Conservation (phyloP, 2,113 vertebrate genomes). For the Gallinago paraguaiae region DNA sequence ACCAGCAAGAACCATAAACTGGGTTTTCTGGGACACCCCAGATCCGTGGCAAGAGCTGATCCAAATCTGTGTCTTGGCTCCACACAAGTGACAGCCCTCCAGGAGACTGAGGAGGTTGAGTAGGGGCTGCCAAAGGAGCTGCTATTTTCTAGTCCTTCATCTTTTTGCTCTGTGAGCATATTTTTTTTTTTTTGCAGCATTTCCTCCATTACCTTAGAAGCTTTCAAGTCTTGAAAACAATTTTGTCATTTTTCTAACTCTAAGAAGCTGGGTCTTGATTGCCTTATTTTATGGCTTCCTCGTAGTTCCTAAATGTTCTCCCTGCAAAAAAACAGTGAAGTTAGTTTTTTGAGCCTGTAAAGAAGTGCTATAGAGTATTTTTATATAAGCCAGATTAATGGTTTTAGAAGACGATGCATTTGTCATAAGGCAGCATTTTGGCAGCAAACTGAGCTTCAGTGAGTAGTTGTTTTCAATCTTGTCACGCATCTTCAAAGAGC, state of each 20-base stretch:
- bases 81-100: neutral
- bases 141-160: neutral
- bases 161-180: neutral
- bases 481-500: neutral
- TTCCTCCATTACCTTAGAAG: neutral
- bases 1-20: neutral
- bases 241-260: constrained; percentile 45
- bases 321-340: neutral
- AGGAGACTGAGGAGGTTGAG: neutral
- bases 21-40: neutral
- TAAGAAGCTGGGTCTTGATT: constrained; percentile 16
- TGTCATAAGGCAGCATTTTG: constrained; percentile 58
- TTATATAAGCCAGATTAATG: constrained; percentile 56
- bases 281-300: constrained; percentile 36
- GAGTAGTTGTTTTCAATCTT: constrained; percentile 61
- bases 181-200: neutral
- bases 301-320: constrained; percentile 25
- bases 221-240: constrained; percentile 18
- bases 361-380: constrained; percentile 32
- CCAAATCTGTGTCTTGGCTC: neutral
- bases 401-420: constrained; percentile 42
- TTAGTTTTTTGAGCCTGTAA: constrained; percentile 5
- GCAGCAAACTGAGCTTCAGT: constrained; percentile 47
- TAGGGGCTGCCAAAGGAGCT: neutral
- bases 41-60: neutral